Evolutionary conservation across 2,797 vertebrate genomes (phyloP).

Genomic region (Microctenopoma steveboyesi): DNA sequence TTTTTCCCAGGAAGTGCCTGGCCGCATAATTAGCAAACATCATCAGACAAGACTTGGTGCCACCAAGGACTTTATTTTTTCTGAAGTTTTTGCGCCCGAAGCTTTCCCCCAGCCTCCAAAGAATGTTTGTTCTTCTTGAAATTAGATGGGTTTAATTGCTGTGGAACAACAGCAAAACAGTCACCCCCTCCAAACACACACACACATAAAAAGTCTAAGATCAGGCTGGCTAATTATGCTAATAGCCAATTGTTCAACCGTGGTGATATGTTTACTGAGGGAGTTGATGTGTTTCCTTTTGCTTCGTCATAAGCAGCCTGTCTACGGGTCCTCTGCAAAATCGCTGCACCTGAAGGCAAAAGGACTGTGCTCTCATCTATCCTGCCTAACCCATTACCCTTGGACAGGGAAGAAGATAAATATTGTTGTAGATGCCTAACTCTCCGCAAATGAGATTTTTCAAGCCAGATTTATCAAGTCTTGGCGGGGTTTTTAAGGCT

Average conservation of each 20-base stretch:
- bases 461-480: slow-evolving; percentile 84
- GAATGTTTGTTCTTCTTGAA: slow-evolving; percentile 98
- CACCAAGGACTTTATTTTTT: slow-evolving; percentile 86
- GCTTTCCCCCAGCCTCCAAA: slow-evolving; percentile 93
- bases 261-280: slow-evolving; percentile 97
- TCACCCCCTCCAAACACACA: slow-evolving; percentile 47
- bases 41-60: slow-evolving; percentile 93
- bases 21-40: slow-evolving; percentile 98
- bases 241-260: slow-evolving; percentile 95
- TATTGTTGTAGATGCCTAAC: slow-evolving; percentile 88
- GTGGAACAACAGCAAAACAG: slow-evolving; percentile 89
- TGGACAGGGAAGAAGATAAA: slow-evolving; percentile 94
- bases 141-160: slow-evolving; percentile 99
- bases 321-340: slow-evolving; percentile 84
- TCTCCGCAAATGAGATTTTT: slow-evolving; percentile 84
- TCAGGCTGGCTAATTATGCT: slow-evolving; percentile 99
- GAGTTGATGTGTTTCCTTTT: slow-evolving; percentile 94
- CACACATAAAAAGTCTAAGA: slow-evolving; percentile 83
- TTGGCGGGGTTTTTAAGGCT: slow-evolving; percentile 82
- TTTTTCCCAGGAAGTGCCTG: slow-evolving; percentile 88
- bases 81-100: slow-evolving; percentile 92
- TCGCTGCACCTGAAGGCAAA: slow-evolving; percentile 92
- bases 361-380: slow-evolving; percentile 89
- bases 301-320: slow-evolving; percentile 94
- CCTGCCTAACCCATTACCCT: slow-evolving; percentile 92